Evolutionary conservation across 2,888 invertebrate genomes (phyloP).

Genomic region (Cerceris ruficornis): DNA sequence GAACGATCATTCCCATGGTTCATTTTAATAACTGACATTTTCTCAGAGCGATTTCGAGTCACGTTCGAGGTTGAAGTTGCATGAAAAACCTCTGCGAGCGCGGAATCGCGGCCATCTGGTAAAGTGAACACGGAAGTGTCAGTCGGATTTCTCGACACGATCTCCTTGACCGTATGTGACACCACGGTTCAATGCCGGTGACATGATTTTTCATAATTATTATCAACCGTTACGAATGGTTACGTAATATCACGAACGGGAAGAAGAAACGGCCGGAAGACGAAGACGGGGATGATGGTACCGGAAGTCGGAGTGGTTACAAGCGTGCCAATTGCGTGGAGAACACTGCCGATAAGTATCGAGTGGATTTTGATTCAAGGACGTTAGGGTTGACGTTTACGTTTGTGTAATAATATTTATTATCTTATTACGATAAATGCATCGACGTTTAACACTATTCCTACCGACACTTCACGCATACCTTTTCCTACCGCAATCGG

Average conservation of each 20-base stretch:
- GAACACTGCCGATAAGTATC: background rate
- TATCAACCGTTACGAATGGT: slow-evolving; percentile 26
- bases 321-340: slow-evolving; percentile 13
- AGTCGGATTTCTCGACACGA: slow-evolving; percentile 40
- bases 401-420: background rate
- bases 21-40: background rate
- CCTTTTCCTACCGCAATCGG: too few relatives aligned
- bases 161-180: slow-evolving; percentile 70
- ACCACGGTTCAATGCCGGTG: slow-evolving; percentile 67
- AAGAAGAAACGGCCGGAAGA: slow-evolving; percentile 1
- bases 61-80: slow-evolving; percentile 8
- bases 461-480: too few relatives aligned
- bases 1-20: background rate
- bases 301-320: slow-evolving; percentile 2
- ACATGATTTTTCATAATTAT: slow-evolving; percentile 39
- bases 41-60: slow-evolving; percentile 12
- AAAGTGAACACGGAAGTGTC: slow-evolving; percentile 45
- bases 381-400: background rate
- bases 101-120: slow-evolving; percentile 29
- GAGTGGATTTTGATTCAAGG: background rate
- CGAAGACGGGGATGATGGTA: background rate
- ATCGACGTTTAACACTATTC: too few relatives aligned
- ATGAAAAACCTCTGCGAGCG: background rate
- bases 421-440: background rate
- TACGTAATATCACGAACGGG: slow-evolving; percentile 33